These are phyloP conservation scores for Podotricha telesiphe DNA, from an alignment of 2,888 invertebrate species.

Conservation along the genomic window DNA sequence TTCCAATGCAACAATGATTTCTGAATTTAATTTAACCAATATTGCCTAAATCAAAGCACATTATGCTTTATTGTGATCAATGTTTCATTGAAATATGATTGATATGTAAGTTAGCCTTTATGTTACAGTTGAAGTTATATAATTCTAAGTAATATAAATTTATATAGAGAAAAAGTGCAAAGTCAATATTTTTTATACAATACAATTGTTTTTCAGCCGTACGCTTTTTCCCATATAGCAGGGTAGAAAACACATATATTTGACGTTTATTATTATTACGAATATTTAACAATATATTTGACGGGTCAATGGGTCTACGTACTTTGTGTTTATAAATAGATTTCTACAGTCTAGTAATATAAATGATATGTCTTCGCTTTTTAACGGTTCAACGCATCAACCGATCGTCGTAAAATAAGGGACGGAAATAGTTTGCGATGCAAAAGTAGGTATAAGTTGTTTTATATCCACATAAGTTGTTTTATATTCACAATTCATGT, in stretches of 20 bases:
- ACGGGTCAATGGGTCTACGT: too few species aligned
- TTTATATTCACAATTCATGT: too few species aligned
- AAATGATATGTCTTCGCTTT: neutral
- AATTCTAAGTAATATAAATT: too few species aligned
- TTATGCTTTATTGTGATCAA: neutral
- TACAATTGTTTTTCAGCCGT: too few species aligned
- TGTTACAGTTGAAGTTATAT: too few species aligned
- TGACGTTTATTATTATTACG: too few species aligned
- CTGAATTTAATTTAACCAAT: neutral
- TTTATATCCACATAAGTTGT: constrained; percentile 14
- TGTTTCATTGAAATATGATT: too few species aligned
- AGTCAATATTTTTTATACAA: too few species aligned
- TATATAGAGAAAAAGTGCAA: too few species aligned
- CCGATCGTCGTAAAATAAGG: constrained; percentile 20
- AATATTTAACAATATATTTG: too few species aligned
- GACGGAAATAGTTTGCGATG: constrained; percentile 1
- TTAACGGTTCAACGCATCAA: constrained; percentile 4
- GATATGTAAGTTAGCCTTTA: neutral
- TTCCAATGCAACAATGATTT: neutral
- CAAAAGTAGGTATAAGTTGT: neutral
- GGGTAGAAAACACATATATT: too few species aligned
- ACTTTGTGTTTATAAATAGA: neutral
- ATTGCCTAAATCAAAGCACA: neutral
- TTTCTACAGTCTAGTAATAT: neutral
- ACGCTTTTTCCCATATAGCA: too few species aligned